Evolutionary conservation across 2,113 vertebrate species (phyloP).

Genomic region (Rhea pennata): DNA sequence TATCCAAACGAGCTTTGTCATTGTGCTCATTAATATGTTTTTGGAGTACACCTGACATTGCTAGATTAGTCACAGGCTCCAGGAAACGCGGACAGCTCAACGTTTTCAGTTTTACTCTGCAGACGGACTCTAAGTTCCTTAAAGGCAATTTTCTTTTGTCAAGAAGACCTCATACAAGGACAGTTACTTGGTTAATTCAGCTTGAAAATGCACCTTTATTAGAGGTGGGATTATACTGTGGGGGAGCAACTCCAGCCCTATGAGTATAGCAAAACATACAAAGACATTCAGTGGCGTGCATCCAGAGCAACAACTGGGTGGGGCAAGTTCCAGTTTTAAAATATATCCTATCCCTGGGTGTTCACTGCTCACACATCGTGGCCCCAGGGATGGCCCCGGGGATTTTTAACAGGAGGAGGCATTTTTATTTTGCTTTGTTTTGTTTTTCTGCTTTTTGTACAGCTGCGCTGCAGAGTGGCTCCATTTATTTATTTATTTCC

Average conservation of each 20-base stretch:
- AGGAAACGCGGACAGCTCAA: rapidly evolving
- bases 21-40: not conserved
- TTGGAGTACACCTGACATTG: not conserved
- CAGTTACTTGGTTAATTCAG: not conserved
- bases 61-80: not conserved
- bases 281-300: not conserved
- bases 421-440: not conserved
- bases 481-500: not conserved
- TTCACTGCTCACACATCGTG: not conserved
- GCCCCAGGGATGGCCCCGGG: not conserved
- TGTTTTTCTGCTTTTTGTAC: not conserved
- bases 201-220: not conserved
- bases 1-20: not conserved
- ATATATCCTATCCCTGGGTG: not conserved
- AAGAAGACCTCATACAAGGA: not conserved
- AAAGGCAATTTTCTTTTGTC: not conserved
- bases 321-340: not conserved
- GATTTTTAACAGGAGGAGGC: not conserved
- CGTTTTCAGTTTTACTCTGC: not conserved
- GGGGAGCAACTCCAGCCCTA: not conserved
- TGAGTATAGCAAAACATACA: not conserved
- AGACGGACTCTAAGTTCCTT: not conserved
- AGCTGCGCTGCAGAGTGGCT: not conserved
- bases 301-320: not conserved
- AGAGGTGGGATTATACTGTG: not conserved